phyloP scores from a whole-genome alignment of 2,888 invertebrate species.

The Orthonevra nobilis region DNA sequence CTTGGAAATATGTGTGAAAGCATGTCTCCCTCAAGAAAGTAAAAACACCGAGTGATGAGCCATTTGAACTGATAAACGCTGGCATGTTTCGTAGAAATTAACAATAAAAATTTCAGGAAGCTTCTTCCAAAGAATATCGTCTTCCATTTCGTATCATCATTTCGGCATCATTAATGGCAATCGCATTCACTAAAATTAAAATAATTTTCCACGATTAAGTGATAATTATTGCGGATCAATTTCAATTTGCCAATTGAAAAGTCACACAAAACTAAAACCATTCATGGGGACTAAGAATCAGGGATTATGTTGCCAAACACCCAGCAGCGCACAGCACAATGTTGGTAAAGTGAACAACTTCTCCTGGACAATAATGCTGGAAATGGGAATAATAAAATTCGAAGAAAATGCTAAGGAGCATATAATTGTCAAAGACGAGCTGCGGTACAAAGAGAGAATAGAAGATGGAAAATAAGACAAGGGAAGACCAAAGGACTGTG shows the following conservation, averaged over 20 bases:
- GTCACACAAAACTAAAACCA: too few relatives aligned
- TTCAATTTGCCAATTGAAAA: conserved; percentile 56
- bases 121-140: too few relatives aligned
- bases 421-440: conserved; percentile 1
- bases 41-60: too few relatives aligned
- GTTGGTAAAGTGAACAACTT: neutral
- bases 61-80: too few relatives aligned
- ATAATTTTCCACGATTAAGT: conserved; percentile 48
- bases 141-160: neutral
- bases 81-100: too few relatives aligned
- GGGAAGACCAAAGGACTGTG: conserved; percentile 1
- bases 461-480: conserved; percentile 3
- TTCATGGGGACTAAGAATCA: neutral
- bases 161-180: conserved; percentile 17
- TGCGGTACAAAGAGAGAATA: neutral
- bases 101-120: too few relatives aligned
- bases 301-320: conserved; percentile 11
- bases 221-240: conserved; percentile 63
- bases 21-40: too few relatives aligned
- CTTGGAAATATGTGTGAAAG: too few relatives aligned
- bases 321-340: neutral
- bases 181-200: conserved; percentile 40
- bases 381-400: conserved; percentile 16
- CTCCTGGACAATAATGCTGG: conserved; percentile 11
- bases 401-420: conserved; percentile 8